Evolutionary conservation across 2,113 vertebrate species (phyloP).

Genomic region (Neodon shergylaensis): DNA sequence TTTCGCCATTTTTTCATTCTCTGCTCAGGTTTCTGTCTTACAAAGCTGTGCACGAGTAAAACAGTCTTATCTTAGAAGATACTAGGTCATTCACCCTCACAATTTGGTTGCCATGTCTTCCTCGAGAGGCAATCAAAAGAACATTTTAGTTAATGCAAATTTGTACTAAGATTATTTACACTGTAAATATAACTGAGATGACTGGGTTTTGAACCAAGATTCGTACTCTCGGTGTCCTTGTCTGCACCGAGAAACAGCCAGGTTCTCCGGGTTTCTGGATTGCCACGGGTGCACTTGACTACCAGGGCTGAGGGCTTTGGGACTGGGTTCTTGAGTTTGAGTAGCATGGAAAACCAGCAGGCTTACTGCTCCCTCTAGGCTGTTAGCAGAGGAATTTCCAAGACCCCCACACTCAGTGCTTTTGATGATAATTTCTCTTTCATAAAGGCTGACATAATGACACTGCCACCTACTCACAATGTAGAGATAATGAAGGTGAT

Average conservation of each 20-base stretch:
- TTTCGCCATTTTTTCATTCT: neutral
- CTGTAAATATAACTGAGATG: neutral
- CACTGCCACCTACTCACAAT: slow-evolving; percentile 46
- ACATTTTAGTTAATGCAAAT: neutral
- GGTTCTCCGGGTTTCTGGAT: neutral
- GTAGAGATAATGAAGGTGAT: slow-evolving; percentile 43
- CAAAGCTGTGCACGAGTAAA: neutral
- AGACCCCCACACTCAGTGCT: neutral
- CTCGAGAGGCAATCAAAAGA: neutral
- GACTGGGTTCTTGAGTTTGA: neutral
- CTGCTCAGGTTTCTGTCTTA: neutral
- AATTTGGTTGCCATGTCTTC: neutral
- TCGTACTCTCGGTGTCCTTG: neutral
- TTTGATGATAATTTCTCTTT: slow-evolving; percentile 59
- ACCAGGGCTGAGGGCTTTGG: neutral
- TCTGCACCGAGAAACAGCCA: neutral
- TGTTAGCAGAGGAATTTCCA: slow-evolving; percentile 4
- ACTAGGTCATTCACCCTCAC: neutral
- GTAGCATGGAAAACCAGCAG: neutral
- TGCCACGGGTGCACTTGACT: neutral
- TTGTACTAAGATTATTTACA: neutral
- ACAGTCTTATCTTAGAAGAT: neutral
- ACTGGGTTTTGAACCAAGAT: neutral
- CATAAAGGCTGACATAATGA: slow-evolving; percentile 66
- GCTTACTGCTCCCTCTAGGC: neutral